A percentile compares a stretch with the other conserved stretches of the same genome.
These are phyloP conservation scores for Trialeurodes vaporariorum DNA, from an alignment of 1,140 invertebrate species.

Conservation along the genomic window DNA sequence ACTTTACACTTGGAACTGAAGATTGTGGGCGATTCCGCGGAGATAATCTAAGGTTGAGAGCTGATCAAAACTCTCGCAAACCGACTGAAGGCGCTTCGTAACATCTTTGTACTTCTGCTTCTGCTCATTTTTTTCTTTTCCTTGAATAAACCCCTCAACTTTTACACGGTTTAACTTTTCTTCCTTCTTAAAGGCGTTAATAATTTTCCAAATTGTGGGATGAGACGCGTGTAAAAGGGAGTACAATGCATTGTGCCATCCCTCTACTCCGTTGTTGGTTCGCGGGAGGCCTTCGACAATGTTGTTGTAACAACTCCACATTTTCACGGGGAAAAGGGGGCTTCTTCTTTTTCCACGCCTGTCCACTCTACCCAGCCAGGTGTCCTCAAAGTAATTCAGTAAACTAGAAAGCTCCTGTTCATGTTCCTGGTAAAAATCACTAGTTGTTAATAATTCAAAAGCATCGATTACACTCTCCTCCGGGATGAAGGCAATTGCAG, in stretches of 20 bases:
- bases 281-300: constrained; percentile 9
- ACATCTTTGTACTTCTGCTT: too few species aligned
- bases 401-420: too few species aligned
- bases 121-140: too few species aligned
- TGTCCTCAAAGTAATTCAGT: too few species aligned
- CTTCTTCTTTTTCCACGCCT: constrained; percentile 2
- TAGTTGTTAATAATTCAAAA: too few species aligned
- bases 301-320: constrained; percentile 15
- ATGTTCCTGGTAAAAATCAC: too few species aligned
- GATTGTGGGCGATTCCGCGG: constrained; percentile 2
- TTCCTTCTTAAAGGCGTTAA: constrained; percentile 12
- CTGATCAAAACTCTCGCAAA: too few species aligned
- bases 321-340: constrained; percentile 9
- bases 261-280: constrained; percentile 15
- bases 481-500: too few species aligned
- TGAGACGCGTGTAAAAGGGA: constrained; percentile 10
- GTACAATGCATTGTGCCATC: constrained; percentile 12
- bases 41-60: constrained; percentile 2
- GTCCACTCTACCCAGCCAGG: too few species aligned
- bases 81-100: too few species aligned
- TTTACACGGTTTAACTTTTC: constrained; percentile 7
- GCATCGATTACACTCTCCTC: too few species aligned
- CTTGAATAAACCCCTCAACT: constrained; percentile 1
- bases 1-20: too few species aligned
- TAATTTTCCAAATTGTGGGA: constrained; percentile 12